A percentile compares a stretch with the other conserved stretches of the same genome.
phyloP scores from a whole-genome alignment of 2,797 vertebrate species.

The Ambastaia sidthimunki region DNA sequence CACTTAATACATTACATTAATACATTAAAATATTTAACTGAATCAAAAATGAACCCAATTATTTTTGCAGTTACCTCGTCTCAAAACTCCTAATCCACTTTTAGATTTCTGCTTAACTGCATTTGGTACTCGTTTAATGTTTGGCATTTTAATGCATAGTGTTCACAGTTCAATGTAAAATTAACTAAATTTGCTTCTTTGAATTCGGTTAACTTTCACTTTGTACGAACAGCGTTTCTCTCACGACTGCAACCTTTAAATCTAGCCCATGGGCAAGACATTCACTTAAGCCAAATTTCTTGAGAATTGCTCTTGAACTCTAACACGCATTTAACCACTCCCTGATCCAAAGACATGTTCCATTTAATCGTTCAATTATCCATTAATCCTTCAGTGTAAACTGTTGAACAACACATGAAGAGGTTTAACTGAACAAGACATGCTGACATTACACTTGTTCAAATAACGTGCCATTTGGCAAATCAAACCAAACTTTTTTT shows the following conservation, averaged over 20 bases:
- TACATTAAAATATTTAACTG: too few species aligned
- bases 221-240: neutral
- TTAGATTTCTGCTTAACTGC: too few species aligned
- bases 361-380: constrained; percentile 41
- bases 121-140: too few species aligned
- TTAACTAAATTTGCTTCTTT: neutral
- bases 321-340: neutral
- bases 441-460: constrained; percentile 53
- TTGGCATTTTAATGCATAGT: too few species aligned
- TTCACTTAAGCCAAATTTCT: neutral
- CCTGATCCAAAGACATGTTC: constrained; percentile 26
- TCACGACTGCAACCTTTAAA: neutral
- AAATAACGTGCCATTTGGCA: constrained; percentile 53
- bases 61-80: too few species aligned
- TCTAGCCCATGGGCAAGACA: neutral
- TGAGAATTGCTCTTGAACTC: neutral
- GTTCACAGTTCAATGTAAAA: too few species aligned
- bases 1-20: too few species aligned
- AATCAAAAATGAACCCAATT: too few species aligned
- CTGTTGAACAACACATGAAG: constrained; percentile 14
- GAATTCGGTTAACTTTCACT: neutral
- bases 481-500: constrained; percentile 52
- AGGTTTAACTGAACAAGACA: constrained; percentile 45
- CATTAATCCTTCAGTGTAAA: constrained; percentile 14
- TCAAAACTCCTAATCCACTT: too few species aligned